phyloP scores from a whole-genome alignment of 2,113 vertebrate genomes.

The Alectura lathami region DNA sequence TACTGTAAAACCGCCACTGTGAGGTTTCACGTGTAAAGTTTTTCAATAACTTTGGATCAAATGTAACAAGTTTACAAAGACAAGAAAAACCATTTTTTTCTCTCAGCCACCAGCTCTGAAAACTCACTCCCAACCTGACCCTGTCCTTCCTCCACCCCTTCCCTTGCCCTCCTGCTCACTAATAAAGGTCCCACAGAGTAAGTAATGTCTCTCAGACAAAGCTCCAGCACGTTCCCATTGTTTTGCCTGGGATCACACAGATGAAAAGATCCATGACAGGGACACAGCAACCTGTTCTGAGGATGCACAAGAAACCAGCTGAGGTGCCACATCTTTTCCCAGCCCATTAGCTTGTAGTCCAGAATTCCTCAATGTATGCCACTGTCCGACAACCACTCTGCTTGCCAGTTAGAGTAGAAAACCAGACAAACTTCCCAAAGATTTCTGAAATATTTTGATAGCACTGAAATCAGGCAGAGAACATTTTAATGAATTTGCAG shows the following conservation, averaged over 20 bases:
- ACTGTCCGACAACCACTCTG: background rate
- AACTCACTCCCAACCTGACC: background rate
- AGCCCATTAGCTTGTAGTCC: background rate
- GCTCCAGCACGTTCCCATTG: background rate
- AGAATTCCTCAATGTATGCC: background rate
- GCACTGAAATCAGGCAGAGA: background rate
- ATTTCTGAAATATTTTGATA: background rate
- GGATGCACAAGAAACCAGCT: background rate
- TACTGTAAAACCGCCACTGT: background rate
- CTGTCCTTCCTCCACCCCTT: background rate
- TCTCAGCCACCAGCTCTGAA: background rate
- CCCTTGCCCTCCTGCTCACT: background rate
- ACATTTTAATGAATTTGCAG: background rate
- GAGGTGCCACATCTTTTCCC: background rate
- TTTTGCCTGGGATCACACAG: background rate
- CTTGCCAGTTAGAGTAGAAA: background rate
- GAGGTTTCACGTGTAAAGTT: background rate
- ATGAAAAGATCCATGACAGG: background rate
- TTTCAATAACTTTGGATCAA: background rate
- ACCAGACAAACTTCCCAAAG: background rate
- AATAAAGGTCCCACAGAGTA: background rate
- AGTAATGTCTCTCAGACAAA: background rate
- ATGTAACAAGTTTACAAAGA: background rate
- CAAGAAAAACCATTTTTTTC: slow-evolving; percentile 9
- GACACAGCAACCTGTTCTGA: background rate